A percentile compares a stretch with the other conserved stretches of the same genome.
Conservation (phyloP, 2,113 vertebrate species). For the Dunckerocampus dactyliophorus region DNA sequence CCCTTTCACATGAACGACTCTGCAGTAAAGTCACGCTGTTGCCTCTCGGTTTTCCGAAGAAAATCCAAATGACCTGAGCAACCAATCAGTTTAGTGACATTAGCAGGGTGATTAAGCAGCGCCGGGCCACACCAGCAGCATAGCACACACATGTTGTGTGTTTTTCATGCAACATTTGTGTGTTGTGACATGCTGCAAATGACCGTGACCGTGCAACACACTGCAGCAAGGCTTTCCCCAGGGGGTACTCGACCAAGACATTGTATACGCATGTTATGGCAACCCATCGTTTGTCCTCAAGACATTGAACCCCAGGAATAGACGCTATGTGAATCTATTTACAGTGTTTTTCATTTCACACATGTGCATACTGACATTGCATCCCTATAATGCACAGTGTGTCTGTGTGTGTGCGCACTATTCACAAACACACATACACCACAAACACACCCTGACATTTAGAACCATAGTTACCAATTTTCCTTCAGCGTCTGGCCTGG, state of each 20-base stretch:
- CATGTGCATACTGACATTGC: background rate
- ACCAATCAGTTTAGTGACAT: conserved; percentile 67
- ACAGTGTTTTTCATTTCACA: background rate
- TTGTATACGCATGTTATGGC: background rate
- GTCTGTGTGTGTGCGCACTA: conserved; percentile 13
- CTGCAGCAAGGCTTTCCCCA: conserved; percentile 35
- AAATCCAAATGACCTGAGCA: conserved; percentile 44
- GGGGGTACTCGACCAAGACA: conserved; percentile 11
- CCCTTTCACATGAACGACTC: conserved; percentile 7
- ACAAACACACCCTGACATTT: conserved; percentile 58
- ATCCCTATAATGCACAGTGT: background rate
- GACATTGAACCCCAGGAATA: background rate
- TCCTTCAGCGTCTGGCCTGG: conserved; percentile 46
- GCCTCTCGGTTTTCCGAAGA: conserved; percentile 28
- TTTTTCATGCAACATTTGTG: background rate
- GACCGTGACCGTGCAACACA: conserved; percentile 45
- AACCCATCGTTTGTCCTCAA: background rate
- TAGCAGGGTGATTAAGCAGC: conserved; percentile 53
- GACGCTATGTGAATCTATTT: background rate
- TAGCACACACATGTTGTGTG: background rate
- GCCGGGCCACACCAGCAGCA: conserved; percentile 47
- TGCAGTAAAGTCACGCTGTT: conserved; percentile 34
- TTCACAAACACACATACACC: conserved; percentile 9
- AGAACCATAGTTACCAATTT: conserved; percentile 52
- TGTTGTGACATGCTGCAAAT: conserved; percentile 23